Evolutionary conservation across 2,113 vertebrate genomes (phyloP).

Genomic region (Boleophthalmus pectinirostris): DNA sequence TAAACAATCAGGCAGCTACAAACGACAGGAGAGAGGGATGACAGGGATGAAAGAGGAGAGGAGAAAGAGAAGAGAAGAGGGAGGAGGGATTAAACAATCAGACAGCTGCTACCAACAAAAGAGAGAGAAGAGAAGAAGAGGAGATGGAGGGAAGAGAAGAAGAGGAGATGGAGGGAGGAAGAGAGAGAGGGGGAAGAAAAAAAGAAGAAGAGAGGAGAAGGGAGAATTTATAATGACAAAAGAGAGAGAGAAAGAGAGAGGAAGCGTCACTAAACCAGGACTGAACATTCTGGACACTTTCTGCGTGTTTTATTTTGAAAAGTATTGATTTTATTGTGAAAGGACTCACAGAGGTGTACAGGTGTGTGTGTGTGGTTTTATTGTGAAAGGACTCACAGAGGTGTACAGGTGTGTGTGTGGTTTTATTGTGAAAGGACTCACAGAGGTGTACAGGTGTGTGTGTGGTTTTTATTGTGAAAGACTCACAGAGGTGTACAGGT

Average conservation of each 20-base stretch:
- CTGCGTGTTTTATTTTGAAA: too few species aligned
- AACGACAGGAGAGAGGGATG: too few species aligned
- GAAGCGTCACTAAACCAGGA: not conserved
- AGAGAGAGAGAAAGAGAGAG: slow-evolving; percentile 8
- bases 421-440: not conserved
- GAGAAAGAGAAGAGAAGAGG: too few species aligned
- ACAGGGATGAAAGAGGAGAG: too few species aligned
- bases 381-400: not conserved
- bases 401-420: too few species aligned
- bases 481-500: too few species aligned
- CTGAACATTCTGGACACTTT: not conserved
- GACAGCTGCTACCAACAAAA: not conserved
- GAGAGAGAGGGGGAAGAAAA: slow-evolving; percentile 51
- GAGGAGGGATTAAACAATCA: too few species aligned
- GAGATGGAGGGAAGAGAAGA: not conserved
- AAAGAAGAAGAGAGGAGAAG: slow-evolving; percentile 50
- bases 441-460: not conserved
- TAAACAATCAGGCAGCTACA: too few species aligned
- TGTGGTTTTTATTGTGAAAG: too few species aligned
- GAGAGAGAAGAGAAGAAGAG: not conserved
- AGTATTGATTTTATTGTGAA: too few species aligned
- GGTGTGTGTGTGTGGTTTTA: too few species aligned
- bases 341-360: too few species aligned
- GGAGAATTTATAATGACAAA: slow-evolving; percentile 61
- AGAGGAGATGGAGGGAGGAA: not conserved